Base-by-base conservation (phyloP, 2,888 invertebrate genomes). In the Serripes groenlandicus region DNA sequence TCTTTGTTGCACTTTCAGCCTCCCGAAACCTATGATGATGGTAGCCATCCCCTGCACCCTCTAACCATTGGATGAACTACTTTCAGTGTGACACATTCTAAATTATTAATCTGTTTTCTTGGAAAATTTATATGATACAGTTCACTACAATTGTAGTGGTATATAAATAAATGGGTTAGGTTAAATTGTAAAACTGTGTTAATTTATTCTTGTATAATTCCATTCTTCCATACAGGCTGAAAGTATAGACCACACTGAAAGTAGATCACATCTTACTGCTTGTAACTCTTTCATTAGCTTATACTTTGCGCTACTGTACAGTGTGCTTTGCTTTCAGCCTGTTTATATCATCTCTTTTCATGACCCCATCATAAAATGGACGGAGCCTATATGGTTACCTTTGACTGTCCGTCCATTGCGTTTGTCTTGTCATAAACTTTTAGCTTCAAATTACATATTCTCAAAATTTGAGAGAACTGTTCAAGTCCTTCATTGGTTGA, bases 261-360 rank as follows among this genome's bases (percentile, higher is more conserved):
- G 77, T 71, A 75, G 76, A 35, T 64, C 68, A 64, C 49, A 49
- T 49, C 18, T 49, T 21, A 49, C 9, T 42, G 7, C 15, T 7
- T 7, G 42, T 49, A 7, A 30, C 49, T n/a, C 49, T 28, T 26
- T 23, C 42, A 18, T 23, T 74, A 30, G 75, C 42, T 69, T 42
- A 11, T n/a, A 66, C 23, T 62, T 26, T 70, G 30, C 58, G 75
- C 75, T 78, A 73, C 74, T 66, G 64, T 34, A 21, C 21, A 73
- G 79, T 80, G 80, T 80, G 77, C 66, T 81, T 71, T 80, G 84
- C 84, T 84, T 84, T 84, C 84, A 84, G 84, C 69, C 78, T 83
- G 73, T 60, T 58, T 58, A 26, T 5, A 1, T 49, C n/a, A n/a
- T n/a, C n/a, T n/a, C n/a, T n/a, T n/a, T n/a, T n/a, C n/a, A n/a